A percentile compares a stretch with the other conserved stretches of the same genome.
Conservation (phyloP, 1,140 invertebrate species). For the Dysdera silvatica region DNA sequence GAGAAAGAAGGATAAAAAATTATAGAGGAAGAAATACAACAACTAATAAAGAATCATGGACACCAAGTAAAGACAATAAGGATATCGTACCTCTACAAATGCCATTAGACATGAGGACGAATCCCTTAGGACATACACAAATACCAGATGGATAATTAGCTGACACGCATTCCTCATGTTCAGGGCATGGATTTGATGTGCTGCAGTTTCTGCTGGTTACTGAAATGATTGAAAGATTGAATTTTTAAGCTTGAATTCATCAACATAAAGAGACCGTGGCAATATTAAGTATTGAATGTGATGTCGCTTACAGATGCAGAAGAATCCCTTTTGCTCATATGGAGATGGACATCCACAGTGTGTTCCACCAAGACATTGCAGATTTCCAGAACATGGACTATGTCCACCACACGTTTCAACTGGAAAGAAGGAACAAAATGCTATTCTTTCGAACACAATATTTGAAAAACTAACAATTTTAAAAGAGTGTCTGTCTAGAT, state of each 20-base stretch:
- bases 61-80: background rate
- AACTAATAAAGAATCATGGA: background rate
- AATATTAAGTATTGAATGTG: background rate
- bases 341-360: slow-evolving; percentile 35
- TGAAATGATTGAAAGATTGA: slow-evolving; percentile 9
- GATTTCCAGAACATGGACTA: slow-evolving; percentile 37
- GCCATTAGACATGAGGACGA: slow-evolving; percentile 33
- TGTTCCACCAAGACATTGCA: slow-evolving; percentile 37
- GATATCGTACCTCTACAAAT: slow-evolving; percentile 29
- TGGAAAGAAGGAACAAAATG: background rate
- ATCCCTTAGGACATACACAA: slow-evolving; percentile 36
- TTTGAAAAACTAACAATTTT: background rate
- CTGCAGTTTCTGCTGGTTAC: slow-evolving; percentile 35
- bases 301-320: slow-evolving; percentile 35
- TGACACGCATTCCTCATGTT: slow-evolving; percentile 36
- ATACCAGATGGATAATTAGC: slow-evolving; percentile 26
- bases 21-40: background rate
- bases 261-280: background rate
- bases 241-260: background rate
- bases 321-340: slow-evolving; percentile 34
- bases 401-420: slow-evolving; percentile 36
- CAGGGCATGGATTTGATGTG: slow-evolving; percentile 39
- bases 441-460: background rate
- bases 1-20: background rate
- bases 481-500: background rate